Evolutionary conservation across 2,888 invertebrate genomes (phyloP).

Genomic region (Oxystoma pomonae): DNA sequence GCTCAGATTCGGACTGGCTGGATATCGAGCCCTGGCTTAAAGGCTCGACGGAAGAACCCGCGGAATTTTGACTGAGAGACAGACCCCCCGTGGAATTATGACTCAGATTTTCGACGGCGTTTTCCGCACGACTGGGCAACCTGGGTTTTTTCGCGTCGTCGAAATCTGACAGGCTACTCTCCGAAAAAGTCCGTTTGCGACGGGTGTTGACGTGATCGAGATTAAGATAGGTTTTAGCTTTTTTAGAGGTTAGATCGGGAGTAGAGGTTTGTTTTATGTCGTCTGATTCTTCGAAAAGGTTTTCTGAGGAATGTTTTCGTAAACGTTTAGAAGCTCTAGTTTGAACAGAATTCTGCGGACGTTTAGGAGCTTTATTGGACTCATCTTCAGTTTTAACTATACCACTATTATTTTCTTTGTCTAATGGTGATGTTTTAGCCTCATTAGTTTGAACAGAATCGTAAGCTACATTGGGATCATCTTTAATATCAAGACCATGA

Average conservation of each 20-base stretch:
- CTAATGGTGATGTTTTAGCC: background rate
- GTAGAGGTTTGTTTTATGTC: background rate
- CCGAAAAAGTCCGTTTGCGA: slow-evolving; percentile 34
- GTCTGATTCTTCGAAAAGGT: background rate
- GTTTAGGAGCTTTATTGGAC: background rate
- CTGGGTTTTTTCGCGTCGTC: slow-evolving; percentile 29
- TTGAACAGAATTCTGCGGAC: background rate
- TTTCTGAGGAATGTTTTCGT: background rate
- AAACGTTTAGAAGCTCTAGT: background rate
- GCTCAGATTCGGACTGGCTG: slow-evolving; percentile 23
- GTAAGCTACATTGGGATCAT: background rate
- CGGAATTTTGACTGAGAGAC: background rate
- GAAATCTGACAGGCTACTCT: slow-evolving; percentile 37
- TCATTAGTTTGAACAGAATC: background rate
- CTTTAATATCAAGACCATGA: background rate
- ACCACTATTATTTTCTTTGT: background rate
- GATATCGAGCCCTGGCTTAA: background rate
- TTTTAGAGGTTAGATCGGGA: background rate
- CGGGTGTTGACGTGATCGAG: background rate
- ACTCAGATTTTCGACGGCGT: background rate
- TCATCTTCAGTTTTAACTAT: background rate
- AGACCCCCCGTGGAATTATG: background rate
- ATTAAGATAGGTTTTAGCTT: background rate
- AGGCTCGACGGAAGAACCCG: background rate
- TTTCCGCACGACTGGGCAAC: background rate